Conservation (phyloP, 2,797 vertebrate genomes). For the Loriculus beryllinus region DNA sequence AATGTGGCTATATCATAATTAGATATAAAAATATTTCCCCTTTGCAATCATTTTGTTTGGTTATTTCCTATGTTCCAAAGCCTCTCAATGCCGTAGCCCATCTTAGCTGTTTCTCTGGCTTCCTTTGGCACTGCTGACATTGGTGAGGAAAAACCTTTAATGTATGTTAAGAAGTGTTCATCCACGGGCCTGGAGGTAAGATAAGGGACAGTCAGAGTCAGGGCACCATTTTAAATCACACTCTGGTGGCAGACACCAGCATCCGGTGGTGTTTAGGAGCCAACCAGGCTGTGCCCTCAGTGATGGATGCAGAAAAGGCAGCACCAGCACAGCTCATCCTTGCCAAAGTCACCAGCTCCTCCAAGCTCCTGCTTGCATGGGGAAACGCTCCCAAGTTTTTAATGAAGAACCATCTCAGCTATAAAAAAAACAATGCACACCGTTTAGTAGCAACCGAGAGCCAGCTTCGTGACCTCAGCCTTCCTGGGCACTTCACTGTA, state of each 20-base stretch:
- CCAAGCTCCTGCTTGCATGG: background rate
- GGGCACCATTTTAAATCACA: background rate
- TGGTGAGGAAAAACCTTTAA: background rate
- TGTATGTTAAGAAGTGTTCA: background rate
- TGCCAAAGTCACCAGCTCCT: background rate
- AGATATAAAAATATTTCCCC: background rate
- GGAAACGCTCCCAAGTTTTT: background rate
- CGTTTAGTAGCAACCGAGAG: background rate
- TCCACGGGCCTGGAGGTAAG: background rate
- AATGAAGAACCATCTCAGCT: background rate
- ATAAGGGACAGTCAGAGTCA: background rate
- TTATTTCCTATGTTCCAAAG: background rate
- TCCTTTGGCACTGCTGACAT: background rate
- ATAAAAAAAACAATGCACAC: background rate
- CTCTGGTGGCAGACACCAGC: background rate
- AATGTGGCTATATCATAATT: background rate
- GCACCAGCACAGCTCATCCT: background rate
- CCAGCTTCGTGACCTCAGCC: fast-evolving
- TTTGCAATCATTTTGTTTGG: background rate
- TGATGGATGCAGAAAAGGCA: background rate
- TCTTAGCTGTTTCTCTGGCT: background rate
- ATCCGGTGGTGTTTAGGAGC: background rate
- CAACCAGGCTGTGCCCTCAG: background rate
- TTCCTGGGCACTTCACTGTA: background rate
- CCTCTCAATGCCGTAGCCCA: background rate